phyloP scores from a whole-genome alignment of 2,888 invertebrate genomes.

The Caenorhabditis macrosperma region DNA sequence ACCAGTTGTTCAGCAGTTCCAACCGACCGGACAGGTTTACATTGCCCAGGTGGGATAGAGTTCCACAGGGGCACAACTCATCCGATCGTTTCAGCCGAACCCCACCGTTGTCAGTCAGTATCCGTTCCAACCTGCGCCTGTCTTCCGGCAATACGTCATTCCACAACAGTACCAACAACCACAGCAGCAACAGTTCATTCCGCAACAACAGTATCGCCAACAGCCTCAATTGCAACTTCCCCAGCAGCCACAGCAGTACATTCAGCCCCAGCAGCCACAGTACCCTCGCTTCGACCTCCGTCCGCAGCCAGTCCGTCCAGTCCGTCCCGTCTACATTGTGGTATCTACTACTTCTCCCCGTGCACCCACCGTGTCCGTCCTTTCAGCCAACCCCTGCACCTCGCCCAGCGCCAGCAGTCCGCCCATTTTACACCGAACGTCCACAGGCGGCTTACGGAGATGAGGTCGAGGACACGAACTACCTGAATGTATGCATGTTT shows the following conservation, averaged over 20 bases:
- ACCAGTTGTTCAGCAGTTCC: slow-evolving; percentile 28
- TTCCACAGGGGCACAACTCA: background rate
- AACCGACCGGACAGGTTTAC: slow-evolving; percentile 35
- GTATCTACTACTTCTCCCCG: background rate
- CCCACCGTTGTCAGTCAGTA: slow-evolving; percentile 35
- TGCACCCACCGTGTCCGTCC: background rate
- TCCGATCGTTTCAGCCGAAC: slow-evolving; percentile 24
- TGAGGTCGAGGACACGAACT: slow-evolving; percentile 36
- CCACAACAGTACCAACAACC: slow-evolving; percentile 25
- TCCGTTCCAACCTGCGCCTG: slow-evolving; percentile 44
- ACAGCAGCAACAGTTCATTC: slow-evolving; percentile 17
- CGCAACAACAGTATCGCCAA: background rate
- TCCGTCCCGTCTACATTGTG: slow-evolving; percentile 47
- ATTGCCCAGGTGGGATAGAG: slow-evolving; percentile 35
- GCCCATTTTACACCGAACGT: slow-evolving; percentile 21
- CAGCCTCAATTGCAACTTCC: slow-evolving; percentile 25
- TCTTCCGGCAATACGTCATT: slow-evolving; percentile 30
- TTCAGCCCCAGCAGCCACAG: slow-evolving; percentile 25
- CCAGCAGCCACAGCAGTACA: slow-evolving; percentile 22
- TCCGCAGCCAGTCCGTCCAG: slow-evolving; percentile 49
- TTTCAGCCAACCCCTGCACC: slow-evolving; percentile 39
- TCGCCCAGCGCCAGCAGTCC: slow-evolving; percentile 10
- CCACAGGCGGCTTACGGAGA: slow-evolving; percentile 44
- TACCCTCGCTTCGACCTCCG: slow-evolving; percentile 51
- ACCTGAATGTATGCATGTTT: slow-evolving; percentile 36